phyloP scores from a whole-genome alignment of 2,888 invertebrate genomes.

The Cantharis rustica region DNA sequence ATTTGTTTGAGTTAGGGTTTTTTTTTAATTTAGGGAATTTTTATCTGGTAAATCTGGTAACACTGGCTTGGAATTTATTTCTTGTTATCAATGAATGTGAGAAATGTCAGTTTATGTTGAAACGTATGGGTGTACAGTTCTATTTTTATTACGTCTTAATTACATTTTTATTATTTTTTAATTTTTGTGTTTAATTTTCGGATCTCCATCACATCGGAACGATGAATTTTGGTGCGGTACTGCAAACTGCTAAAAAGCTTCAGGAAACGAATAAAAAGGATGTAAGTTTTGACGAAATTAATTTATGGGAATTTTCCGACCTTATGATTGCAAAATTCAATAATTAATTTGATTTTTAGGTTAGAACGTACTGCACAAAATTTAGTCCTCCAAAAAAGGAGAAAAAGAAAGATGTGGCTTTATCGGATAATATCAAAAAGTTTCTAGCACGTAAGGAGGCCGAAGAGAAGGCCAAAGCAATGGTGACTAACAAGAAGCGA shows the following conservation, averaged over 20 bases:
- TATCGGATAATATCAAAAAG: constrained; percentile 81
- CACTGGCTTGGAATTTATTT: neutral
- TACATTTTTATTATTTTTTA: neutral
- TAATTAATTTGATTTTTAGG: constrained; percentile 48
- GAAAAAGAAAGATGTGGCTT: constrained; percentile 65
- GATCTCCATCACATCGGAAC: constrained; percentile 35
- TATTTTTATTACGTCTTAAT: neutral
- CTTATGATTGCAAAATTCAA: neutral
- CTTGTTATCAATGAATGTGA: neutral
- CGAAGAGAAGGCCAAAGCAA: constrained; percentile 71
- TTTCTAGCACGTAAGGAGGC: constrained; percentile 82
- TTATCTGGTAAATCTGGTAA: too few species aligned
- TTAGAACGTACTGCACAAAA: constrained; percentile 74
- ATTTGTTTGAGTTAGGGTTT: too few species aligned
- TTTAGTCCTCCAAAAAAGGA: constrained; percentile 84
- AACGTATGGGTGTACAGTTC: neutral
- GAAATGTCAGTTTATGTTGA: neutral
- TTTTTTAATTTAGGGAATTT: too few species aligned
- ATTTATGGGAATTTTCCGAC: constrained; percentile 7
- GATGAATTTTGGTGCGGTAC: constrained; percentile 67
- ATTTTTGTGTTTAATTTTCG: neutral
- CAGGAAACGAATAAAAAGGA: constrained; percentile 50
- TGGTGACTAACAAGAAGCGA: constrained; percentile 67
- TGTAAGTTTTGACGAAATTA: constrained; percentile 39
- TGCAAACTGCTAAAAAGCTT: constrained; percentile 67